These are phyloP conservation scores for Spialia ferax DNA, from an alignment of 2,888 invertebrate genomes.

Conservation along the genomic window DNA sequence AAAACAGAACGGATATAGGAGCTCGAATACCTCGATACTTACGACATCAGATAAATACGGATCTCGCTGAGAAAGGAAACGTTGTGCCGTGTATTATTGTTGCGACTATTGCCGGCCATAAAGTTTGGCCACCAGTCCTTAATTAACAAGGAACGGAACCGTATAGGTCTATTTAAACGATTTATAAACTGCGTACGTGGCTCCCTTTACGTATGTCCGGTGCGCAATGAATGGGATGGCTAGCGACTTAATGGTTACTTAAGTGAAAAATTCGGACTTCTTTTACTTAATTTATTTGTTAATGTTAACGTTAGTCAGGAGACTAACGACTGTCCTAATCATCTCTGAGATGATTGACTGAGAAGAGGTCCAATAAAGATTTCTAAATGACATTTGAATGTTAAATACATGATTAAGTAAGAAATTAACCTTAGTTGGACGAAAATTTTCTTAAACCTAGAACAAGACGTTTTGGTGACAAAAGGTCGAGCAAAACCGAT, in stretches of 20 bases:
- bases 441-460: too few species aligned
- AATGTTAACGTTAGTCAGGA: too few species aligned
- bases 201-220: constrained; percentile 30
- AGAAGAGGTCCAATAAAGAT: too few species aligned
- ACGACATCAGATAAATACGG: constrained; percentile 74
- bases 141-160: constrained; percentile 74
- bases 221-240: constrained; percentile 22
- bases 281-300: neutral
- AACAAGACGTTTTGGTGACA: too few species aligned
- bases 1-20: constrained; percentile 61
- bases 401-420: too few species aligned
- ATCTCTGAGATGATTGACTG: too few species aligned
- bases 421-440: too few species aligned
- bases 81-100: constrained; percentile 69
- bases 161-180: constrained; percentile 52
- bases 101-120: constrained; percentile 72
- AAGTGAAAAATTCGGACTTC: constrained; percentile 1
- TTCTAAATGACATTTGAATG: too few species aligned
- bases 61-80: constrained; percentile 65
- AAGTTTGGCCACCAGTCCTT: constrained; percentile 66
- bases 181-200: constrained; percentile 36
- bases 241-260: neutral
- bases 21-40: constrained; percentile 67
- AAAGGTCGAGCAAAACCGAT: too few species aligned
- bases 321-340: too few species aligned